Evolutionary conservation across 2,797 vertebrate genomes (phyloP).

Genomic region (Micromesistius poutassou): DNA sequence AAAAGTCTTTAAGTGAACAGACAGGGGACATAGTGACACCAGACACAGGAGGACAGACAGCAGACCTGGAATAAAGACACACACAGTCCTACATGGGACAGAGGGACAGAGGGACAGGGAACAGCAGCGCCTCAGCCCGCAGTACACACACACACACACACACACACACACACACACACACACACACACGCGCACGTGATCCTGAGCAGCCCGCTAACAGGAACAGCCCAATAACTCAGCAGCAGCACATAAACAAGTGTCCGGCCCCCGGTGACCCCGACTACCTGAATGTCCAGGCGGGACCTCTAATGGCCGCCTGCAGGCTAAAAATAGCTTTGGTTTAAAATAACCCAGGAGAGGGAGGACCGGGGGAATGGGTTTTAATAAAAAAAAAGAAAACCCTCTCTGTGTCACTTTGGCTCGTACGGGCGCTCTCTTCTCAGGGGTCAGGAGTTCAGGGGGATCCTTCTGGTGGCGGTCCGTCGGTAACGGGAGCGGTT

Average conservation of each 20-base stretch:
- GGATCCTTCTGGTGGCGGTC: not conserved
- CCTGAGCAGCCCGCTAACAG: not conserved
- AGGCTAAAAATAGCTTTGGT: not conserved
- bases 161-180: not conserved
- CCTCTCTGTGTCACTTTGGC: slow-evolving; percentile 3
- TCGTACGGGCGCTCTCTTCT: not conserved
- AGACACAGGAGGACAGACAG: not conserved
- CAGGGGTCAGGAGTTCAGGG: not conserved
- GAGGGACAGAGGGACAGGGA: not conserved
- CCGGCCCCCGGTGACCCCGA: not conserved
- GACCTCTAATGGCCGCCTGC: not conserved
- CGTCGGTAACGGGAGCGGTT: not conserved
- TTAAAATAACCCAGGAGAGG: not conserved
- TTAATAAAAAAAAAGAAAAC: not conserved
- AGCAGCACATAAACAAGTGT: not conserved
- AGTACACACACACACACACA: not conserved
- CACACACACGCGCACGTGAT: not conserved
- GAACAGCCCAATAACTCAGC: not conserved
- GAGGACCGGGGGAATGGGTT: not conserved
- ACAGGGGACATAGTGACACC: not conserved
- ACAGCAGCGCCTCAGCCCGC: not conserved
- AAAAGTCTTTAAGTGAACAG: not conserved
- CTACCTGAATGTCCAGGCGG: not conserved
- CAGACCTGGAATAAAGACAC: not conserved
- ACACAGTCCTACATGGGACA: not conserved